Base-by-base conservation (phyloP, 53 echinoderm and acorn worm species). In the Antedon mediterranea region DNA sequence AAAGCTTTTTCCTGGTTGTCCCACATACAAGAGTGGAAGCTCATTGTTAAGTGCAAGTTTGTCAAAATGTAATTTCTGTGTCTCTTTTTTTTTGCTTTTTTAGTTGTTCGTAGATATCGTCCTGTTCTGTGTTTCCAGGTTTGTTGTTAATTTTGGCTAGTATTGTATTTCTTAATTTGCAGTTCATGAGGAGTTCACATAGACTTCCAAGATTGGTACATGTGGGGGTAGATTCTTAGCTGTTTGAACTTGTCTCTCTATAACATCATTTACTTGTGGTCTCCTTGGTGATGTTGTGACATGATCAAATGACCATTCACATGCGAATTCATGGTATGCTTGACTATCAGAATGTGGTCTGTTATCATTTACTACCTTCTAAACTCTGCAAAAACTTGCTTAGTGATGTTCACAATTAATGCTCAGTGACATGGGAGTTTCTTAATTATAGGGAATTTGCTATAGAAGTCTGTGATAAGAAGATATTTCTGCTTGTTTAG, bases 401-500 rank as follows among this genome's bases (percentile, higher is more conserved):
- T 57, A 23, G 57, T 57, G 2, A 57, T 23, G 9, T 57, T 57
- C 9, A 8, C 57, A 8, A 57, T 26, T 57, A 23, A 11, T 57
- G 23, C 57, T 57, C 23, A 18, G 57, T 57, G 57, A 57, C 23
- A 26, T 57, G 57, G 57, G 23, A 57, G 57, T 57, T 57, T 57
- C 57, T 57, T 8, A 13, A 57, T 26, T 18, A 57, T 57, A 23
- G 57, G 57, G 23, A 57, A 57, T 57, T 57, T 8, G 23, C 57
- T 57, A 26, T 57, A 57, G 7, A 18, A 57, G 57, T 57, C 57
- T 18, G 57, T 26, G 11, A 57, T 57, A 13, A 57, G 23, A 13
- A 57, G 23, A 57, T 57, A 81, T 34, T 81, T 74, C 29, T 81
- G 31, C 3, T 81, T 34, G 71, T 75, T 42, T 18, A 80, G 75